Percentiles rank a stretch among this genome's conserved stretches.
phyloP scores from a whole-genome alignment of 2,888 invertebrate genomes.

The Drosophila anomalata region DNA sequence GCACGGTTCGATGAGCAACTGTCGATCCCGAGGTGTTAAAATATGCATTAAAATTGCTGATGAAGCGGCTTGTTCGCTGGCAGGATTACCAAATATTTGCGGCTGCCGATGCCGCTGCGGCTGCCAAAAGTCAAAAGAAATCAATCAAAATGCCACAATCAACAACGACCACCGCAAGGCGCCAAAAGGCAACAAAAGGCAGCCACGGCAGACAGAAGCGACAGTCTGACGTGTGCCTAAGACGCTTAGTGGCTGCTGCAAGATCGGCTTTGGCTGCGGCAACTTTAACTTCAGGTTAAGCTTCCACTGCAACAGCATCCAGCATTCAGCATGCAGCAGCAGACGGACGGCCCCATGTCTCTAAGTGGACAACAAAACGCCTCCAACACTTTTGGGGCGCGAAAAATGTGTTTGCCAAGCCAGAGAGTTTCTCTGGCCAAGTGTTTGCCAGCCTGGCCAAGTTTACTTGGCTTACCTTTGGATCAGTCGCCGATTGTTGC shows the following conservation, averaged over 20 bases:
- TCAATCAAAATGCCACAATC: conserved; percentile 76
- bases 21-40: conserved; percentile 71
- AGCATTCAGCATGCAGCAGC: conserved; percentile 23
- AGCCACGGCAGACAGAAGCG: conserved; percentile 61
- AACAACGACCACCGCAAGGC: conserved; percentile 62
- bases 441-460: conserved; percentile 54
- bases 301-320: conserved; percentile 17
- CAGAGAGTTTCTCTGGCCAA: conserved; percentile 54
- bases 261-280: conserved; percentile 1
- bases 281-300: conserved; percentile 12
- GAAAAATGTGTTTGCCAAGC: conserved; percentile 74
- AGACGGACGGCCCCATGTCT: conserved; percentile 70
- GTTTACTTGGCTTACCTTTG: conserved; percentile 27
- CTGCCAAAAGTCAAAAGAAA: conserved; percentile 77
- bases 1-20: conserved; percentile 47
- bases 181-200: conserved; percentile 57
- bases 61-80: conserved; percentile 67
- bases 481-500: conserved; percentile 16
- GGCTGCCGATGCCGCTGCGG: conserved; percentile 54
- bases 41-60: conserved; percentile 78
- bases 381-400: conserved; percentile 78
- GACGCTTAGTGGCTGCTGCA: conserved; percentile 72
- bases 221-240: conserved; percentile 77
- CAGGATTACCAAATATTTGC: conserved; percentile 77
- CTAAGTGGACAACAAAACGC: conserved; percentile 78